Evolutionary conservation across 2,797 vertebrate species (phyloP).

Genomic region (Tympanoctomys barrerae): DNA sequence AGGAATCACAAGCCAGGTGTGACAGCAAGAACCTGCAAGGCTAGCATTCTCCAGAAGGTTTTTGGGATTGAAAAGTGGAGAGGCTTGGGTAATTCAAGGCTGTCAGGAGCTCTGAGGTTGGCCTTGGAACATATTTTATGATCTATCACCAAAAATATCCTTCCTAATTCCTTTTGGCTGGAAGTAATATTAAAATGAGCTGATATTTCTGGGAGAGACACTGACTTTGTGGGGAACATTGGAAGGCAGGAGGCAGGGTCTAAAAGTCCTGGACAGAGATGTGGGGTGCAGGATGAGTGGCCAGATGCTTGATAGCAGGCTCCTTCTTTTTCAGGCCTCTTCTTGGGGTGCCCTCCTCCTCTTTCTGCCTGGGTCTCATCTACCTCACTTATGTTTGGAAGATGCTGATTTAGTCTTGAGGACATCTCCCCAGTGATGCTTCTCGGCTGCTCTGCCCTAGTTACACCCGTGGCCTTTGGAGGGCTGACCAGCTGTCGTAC

Average conservation of each 20-base stretch:
- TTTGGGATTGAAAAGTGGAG: neutral
- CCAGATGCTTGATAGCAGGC: neutral
- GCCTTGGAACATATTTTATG: neutral
- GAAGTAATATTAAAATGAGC: neutral
- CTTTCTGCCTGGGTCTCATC: neutral
- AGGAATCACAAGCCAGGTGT: neutral
- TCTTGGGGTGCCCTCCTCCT: neutral
- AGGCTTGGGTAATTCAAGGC: neutral
- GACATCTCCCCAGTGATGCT: neutral
- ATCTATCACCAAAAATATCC: neutral
- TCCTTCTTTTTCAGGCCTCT: neutral
- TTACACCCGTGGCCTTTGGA: neutral
- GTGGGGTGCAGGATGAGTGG: neutral
- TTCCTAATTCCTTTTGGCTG: slow-evolving; percentile 16
- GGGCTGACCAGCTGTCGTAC: neutral
- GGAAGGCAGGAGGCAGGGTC: neutral
- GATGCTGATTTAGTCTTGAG: neutral
- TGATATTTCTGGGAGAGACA: neutral
- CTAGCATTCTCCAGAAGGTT: neutral
- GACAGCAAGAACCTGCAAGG: neutral
- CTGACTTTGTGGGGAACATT: neutral
- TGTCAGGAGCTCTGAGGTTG: neutral
- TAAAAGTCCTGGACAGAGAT: neutral
- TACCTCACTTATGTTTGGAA: neutral
- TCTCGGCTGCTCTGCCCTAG: neutral